phyloP scores from a whole-genome alignment of 2,113 vertebrate species.

The Pangasianodon gigas region DNA sequence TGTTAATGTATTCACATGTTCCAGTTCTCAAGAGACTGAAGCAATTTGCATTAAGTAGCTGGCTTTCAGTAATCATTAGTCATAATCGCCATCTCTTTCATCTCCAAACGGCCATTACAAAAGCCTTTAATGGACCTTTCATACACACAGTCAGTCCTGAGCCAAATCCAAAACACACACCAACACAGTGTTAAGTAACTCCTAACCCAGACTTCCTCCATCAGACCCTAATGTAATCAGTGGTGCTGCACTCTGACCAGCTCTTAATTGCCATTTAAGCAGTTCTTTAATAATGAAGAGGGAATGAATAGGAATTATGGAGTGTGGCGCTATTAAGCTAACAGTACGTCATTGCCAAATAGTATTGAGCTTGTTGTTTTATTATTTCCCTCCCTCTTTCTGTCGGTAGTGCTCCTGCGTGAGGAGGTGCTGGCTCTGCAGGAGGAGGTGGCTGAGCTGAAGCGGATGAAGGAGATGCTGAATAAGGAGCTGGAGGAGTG shows the following conservation, averaged over 20 bases:
- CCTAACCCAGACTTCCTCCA: conserved; percentile 4
- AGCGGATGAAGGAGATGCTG: conserved; percentile 99
- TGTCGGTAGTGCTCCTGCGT: conserved; percentile 82
- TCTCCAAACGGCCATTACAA: conserved; percentile 30
- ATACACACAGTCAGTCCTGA: neutral
- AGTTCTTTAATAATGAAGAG: neutral
- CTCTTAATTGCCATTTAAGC: neutral
- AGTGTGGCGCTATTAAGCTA: neutral
- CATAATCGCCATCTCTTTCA: conserved; percentile 50
- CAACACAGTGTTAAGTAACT: conserved; percentile 6
- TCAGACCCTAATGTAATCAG: neutral
- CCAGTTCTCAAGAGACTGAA: conserved; percentile 40
- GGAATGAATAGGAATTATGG: neutral
- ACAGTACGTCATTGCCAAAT: neutral
- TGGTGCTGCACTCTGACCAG: neutral
- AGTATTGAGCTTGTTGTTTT: neutral
- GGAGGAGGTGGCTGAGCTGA: conserved; percentile 93
- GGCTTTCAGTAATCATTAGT: conserved; percentile 62
- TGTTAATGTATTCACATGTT: conserved; percentile 60
- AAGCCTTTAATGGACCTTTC: conserved; percentile 26
- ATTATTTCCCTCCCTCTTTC: conserved; percentile 15
- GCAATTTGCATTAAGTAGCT: conserved; percentile 54
- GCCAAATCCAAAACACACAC: conserved; percentile 16
- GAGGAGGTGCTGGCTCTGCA: conserved; percentile 76
- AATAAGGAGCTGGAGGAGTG: conserved; percentile 95